Conservation (phyloP, 2,888 invertebrate genomes). For the Galerucella nymphaeae region DNA sequence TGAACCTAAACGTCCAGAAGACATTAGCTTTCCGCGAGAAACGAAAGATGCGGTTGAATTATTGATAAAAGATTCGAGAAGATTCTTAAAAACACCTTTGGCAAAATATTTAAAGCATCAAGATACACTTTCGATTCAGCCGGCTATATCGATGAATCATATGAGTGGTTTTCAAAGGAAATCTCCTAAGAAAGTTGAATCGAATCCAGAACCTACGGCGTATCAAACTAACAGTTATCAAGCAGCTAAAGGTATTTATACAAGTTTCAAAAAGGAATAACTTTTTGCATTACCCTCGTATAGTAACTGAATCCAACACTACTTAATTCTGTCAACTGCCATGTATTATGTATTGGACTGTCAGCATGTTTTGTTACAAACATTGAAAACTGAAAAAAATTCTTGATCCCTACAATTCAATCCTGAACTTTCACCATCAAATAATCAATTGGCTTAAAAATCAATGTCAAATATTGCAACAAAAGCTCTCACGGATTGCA, state of each 20-base stretch:
- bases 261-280: neutral
- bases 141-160: slow-evolving; percentile 37
- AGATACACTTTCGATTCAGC: slow-evolving; percentile 31
- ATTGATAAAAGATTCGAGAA: slow-evolving; percentile 31
- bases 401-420: too few species aligned
- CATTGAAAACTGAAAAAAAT: too few species aligned
- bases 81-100: slow-evolving; percentile 31
- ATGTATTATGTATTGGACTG: too few species aligned
- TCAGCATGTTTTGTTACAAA: too few species aligned
- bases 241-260: neutral
- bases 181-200: neutral
- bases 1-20: neutral
- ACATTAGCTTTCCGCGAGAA: slow-evolving; percentile 41
- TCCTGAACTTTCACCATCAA: too few species aligned
- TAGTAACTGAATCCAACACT: too few species aligned
- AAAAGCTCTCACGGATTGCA: too few species aligned
- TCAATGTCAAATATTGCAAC: too few species aligned
- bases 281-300: too few species aligned
- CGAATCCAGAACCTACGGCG: slow-evolving; percentile 10
- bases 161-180: neutral
- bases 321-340: too few species aligned
- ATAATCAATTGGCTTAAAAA: too few species aligned
- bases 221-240: neutral
- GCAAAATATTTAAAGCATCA: slow-evolving; percentile 35
- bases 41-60: slow-evolving; percentile 41